Percentiles rank a stretch among this genome's conserved stretches.
These are phyloP conservation scores for Eilema sororculum DNA, from an alignment of 2,888 invertebrate genomes.

Conservation along the genomic window DNA sequence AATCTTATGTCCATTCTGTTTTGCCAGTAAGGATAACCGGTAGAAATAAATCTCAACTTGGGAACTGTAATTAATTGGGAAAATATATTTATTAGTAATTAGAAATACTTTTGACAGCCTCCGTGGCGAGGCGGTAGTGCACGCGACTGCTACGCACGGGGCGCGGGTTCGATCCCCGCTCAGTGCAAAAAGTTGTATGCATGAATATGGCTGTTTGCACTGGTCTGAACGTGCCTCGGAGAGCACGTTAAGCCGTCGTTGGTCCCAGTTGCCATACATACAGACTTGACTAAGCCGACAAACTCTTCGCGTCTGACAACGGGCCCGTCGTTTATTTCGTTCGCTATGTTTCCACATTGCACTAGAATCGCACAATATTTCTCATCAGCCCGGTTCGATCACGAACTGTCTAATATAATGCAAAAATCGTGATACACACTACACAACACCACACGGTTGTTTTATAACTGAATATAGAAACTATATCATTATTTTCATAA, in stretches of 20 bases:
- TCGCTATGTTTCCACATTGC: constrained; percentile 33
- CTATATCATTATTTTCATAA: constrained; percentile 62
- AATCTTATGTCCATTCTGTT: background rate
- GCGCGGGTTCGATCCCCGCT: too few species aligned
- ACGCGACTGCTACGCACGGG: too few species aligned
- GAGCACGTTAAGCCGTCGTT: too few species aligned
- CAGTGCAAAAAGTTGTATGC: too few species aligned
- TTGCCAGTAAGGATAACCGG: background rate
- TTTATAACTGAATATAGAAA: constrained; percentile 53
- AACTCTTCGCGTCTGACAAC: background rate
- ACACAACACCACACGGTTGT: constrained; percentile 55
- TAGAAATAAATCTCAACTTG: too few species aligned
- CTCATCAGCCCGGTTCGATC: constrained; percentile 52
- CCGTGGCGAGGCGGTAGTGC: too few species aligned
- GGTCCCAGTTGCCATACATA: too few species aligned
- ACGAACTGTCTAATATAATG: constrained; percentile 63
- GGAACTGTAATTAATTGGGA: too few species aligned
- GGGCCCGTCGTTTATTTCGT: constrained; percentile 3
- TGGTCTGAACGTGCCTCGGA: too few species aligned
- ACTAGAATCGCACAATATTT: constrained; percentile 40
- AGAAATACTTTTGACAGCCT: too few species aligned
- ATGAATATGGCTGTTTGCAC: too few species aligned
- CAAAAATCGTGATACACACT: constrained; percentile 69
- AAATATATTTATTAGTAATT: too few species aligned
- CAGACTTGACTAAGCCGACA: background rate